A percentile compares a stretch with the other conserved stretches of the same genome.
Evolutionary conservation across 2,113 vertebrate genomes (phyloP).

Genomic region (Physeter macrocephalus): DNA sequence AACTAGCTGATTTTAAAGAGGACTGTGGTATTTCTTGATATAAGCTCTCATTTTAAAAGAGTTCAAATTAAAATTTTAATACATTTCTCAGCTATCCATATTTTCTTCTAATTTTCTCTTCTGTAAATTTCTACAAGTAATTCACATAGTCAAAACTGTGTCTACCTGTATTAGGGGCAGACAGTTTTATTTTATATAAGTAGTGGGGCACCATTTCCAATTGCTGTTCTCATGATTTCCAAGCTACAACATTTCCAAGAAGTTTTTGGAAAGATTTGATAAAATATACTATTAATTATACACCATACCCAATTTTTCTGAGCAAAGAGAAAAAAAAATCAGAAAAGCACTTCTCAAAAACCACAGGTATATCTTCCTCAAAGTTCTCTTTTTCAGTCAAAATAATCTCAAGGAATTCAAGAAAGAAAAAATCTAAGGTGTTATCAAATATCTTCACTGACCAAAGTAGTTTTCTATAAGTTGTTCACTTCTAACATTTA

Average conservation of each 20-base stretch:
- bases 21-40: background rate
- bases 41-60: background rate
- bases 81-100: background rate
- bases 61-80: background rate
- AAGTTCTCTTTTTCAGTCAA: background rate
- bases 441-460: background rate
- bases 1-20: background rate
- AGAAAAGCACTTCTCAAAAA: background rate
- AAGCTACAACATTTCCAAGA: background rate
- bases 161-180: background rate
- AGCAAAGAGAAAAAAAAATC: background rate
- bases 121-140: background rate
- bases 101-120: background rate
- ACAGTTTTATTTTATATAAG: background rate
- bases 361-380: background rate
- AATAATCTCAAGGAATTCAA: background rate
- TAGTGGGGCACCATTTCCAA: background rate
- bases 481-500: background rate
- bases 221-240: background rate
- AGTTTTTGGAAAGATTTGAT: background rate
- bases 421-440: background rate
- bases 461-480: background rate
- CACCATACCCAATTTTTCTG: background rate
- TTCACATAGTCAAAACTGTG: background rate
- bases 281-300: background rate